Evolutionary conservation across 23 tunicate species (phyloP).

Genomic region (Trididemnum nubilum): DNA sequence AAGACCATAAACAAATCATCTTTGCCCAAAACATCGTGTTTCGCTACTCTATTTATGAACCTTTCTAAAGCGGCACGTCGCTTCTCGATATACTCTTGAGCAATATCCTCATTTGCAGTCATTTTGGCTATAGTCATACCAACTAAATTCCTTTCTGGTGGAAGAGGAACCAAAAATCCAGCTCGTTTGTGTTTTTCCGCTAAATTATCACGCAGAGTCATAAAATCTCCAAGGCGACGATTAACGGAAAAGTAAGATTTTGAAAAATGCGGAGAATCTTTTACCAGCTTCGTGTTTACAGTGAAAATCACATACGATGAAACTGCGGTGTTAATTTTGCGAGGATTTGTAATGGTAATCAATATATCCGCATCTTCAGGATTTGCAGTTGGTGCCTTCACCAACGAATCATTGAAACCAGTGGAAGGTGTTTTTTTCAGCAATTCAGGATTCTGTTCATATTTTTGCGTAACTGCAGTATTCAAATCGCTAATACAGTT

Average conservation of each 20-base stretch:
- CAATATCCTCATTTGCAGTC: background rate
- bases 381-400: too few species aligned
- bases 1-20: background rate
- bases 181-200: background rate
- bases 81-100: background rate
- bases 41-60: background rate
- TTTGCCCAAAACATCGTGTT: background rate
- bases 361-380: too few species aligned
- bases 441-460: too few species aligned
- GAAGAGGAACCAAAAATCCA: background rate
- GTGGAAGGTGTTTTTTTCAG: too few species aligned
- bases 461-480: too few species aligned
- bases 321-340: background rate
- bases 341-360: background rate
- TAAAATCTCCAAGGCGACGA: background rate
- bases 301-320: background rate
- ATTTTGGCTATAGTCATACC: background rate
- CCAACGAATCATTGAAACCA: too few species aligned
- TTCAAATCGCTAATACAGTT: too few species aligned
- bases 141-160: background rate
- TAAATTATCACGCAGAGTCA: background rate
- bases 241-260: background rate
- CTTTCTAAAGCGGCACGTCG: conserved; percentile 8
- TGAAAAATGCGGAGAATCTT: background rate
- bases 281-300: background rate